Percentiles rank a stretch among this genome's conserved stretches.
These are phyloP conservation scores for Caenorhabditis macrosperma DNA, from an alignment of 2,888 invertebrate species.

Conservation along the genomic window DNA sequence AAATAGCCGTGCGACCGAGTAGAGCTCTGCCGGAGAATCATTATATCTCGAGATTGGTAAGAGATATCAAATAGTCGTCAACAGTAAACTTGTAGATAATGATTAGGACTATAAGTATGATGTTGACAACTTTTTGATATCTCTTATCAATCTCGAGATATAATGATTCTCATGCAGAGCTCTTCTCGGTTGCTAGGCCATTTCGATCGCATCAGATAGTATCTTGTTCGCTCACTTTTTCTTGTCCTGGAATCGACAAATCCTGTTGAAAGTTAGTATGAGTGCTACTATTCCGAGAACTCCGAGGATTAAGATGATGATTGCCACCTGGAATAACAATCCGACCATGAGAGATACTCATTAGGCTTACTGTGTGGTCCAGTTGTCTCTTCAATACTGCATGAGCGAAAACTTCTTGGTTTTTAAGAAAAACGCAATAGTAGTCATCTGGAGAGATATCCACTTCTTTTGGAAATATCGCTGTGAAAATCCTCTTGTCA, in stretches of 20 bases:
- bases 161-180: no score
- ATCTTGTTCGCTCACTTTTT: no score
- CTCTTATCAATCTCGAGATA: no score
- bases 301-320: neutral
- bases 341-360: neutral
- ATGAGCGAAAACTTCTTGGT: conserved; percentile 10
- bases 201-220: no score
- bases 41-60: no score
- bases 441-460: neutral
- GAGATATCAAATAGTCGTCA: no score
- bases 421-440: conserved; percentile 17
- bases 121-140: no score
- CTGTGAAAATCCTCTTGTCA: neutral
- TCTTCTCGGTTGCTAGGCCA: no score
- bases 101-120: no score
- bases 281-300: neutral
- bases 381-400: neutral
- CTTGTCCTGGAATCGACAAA: neutral
- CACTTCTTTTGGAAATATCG: neutral
- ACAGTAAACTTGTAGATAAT: no score
- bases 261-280: neutral
- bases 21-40: no score
- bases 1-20: no score
- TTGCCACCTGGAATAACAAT: neutral
- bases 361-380: neutral